A percentile compares a stretch with the other conserved stretches of the same genome.
Conservation (phyloP, 2,797 vertebrate species). For the Podargus strigoides region DNA sequence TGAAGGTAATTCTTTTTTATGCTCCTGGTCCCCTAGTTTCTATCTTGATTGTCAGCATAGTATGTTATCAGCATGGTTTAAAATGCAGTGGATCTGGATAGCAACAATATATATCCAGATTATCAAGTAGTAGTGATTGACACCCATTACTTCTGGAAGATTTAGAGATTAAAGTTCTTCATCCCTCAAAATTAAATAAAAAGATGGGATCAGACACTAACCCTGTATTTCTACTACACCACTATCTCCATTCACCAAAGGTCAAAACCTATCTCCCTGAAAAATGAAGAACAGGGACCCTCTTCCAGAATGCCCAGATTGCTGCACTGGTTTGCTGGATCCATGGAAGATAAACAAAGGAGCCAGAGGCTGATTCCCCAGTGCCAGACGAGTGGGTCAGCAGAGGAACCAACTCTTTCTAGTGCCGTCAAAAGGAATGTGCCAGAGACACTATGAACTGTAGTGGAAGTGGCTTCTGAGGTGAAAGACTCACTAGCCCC, state of each 20-base stretch:
- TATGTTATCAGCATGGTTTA: background rate
- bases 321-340: background rate
- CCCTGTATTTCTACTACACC: background rate
- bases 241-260: background rate
- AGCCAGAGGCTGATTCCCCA: background rate
- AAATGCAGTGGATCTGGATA: background rate
- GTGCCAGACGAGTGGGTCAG: background rate
- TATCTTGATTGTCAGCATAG: background rate
- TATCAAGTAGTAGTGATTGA: background rate
- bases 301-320: background rate
- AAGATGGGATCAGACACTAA: background rate
- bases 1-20: background rate
- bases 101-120: background rate
- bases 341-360: background rate
- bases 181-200: background rate
- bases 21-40: background rate
- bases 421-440: background rate
- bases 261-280: background rate
- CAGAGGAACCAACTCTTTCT: background rate
- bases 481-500: background rate
- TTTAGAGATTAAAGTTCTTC: background rate
- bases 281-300: background rate
- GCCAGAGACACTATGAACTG: background rate
- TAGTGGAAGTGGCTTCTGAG: background rate
- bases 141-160: background rate